phyloP scores from a whole-genome alignment of 2,888 invertebrate genomes.

The Amphipyra tragopoginis region DNA sequence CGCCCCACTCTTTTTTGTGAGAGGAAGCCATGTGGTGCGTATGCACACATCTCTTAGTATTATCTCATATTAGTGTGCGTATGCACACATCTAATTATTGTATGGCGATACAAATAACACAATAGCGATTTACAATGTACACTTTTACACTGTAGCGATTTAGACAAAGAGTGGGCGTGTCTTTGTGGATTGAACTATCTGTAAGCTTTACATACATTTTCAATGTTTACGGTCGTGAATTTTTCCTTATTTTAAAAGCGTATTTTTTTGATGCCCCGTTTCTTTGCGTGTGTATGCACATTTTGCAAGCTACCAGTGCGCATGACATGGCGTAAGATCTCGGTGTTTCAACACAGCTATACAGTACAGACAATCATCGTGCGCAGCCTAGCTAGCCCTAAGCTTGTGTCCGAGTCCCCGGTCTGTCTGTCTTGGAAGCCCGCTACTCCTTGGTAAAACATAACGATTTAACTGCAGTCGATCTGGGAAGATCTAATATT shows the following conservation, averaged over 20 bases:
- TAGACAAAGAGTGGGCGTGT: too few species aligned
- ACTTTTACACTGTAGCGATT: too few species aligned
- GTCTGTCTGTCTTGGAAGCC: conserved; percentile 29
- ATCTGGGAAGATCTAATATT: background rate
- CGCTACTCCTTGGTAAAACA: conserved; percentile 19
- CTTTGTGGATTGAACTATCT: too few species aligned
- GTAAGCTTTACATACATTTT: too few species aligned
- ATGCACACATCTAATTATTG: too few species aligned
- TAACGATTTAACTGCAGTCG: conserved; percentile 28
- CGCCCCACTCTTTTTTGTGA: too few species aligned
- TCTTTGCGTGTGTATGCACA: conserved; percentile 15
- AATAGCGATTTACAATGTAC: too few species aligned
- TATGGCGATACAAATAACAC: too few species aligned
- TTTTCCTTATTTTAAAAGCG: background rate
- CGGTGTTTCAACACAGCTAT: conserved; percentile 32
- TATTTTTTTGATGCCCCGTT: background rate
- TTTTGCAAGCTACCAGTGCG: conserved; percentile 46
- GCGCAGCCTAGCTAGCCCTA: conserved; percentile 46
- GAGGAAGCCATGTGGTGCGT: too few species aligned
- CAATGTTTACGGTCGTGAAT: too few species aligned
- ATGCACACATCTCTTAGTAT: too few species aligned
- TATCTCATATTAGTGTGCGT: too few species aligned
- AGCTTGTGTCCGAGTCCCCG: conserved; percentile 34
- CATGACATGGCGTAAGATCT: conserved; percentile 17
- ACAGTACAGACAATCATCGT: conserved; percentile 20